Percentiles rank a stretch among this genome's conserved stretches.
These are phyloP conservation scores for Oryzaephilus surinamensis DNA, from an alignment of 1,140 invertebrate genomes.

Conservation along the genomic window DNA sequence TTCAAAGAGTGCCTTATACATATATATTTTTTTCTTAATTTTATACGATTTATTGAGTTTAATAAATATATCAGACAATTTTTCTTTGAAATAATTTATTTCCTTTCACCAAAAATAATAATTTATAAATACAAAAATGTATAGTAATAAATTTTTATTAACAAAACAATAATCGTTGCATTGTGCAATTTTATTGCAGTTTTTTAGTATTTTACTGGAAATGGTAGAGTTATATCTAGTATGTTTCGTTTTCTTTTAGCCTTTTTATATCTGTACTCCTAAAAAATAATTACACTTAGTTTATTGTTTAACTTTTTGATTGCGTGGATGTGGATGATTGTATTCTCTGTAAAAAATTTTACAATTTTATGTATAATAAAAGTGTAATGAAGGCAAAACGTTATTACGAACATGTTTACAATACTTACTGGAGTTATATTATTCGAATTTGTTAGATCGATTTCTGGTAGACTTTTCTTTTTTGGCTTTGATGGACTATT, in stretches of 20 bases:
- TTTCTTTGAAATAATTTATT: no score
- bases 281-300: constrained; percentile 25
- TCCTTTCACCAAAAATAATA: no score
- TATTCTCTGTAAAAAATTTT: constrained; percentile 31
- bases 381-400: constrained; percentile 5
- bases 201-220: constrained; percentile 9
- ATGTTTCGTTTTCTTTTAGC: constrained; percentile 27
- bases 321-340: constrained; percentile 22
- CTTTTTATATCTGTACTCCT: constrained; percentile 30
- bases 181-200: constrained; percentile 3
- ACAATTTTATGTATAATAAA: no score
- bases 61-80: no score
- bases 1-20: no score
- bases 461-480: constrained; percentile 35
- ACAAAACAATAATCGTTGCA: constrained; percentile 5
- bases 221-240: constrained; percentile 22
- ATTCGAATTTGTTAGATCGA: constrained; percentile 17
- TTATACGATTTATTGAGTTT: no score
- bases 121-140: no score
- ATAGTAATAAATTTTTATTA: no score
- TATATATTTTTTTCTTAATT: no score
- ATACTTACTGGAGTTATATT: constrained; percentile 32
- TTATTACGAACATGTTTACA: background rate
- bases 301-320: no score
- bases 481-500: constrained; percentile 41